A percentile compares a stretch with the other conserved stretches of the same genome.
Evolutionary conservation across 1,140 invertebrate species (phyloP).

Genomic region (Lethocerus indicus): DNA sequence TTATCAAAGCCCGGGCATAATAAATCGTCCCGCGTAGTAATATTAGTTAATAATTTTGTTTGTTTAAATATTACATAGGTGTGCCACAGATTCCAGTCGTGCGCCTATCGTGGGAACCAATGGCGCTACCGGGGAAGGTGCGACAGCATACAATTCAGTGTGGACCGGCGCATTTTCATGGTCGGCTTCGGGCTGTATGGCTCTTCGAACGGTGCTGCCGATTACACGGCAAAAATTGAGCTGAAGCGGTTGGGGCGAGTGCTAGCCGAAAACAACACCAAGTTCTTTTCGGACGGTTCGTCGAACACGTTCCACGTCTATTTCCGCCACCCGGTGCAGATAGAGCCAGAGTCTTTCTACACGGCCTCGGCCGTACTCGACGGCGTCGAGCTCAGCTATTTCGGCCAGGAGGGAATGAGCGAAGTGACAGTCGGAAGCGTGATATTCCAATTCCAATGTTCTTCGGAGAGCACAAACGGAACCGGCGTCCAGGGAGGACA

Average conservation of each 20-base stretch:
- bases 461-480: constrained; percentile 83
- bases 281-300: constrained; percentile 85
- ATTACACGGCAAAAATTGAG: constrained; percentile 82
- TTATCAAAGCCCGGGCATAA: too few species aligned
- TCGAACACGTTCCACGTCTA: constrained; percentile 88
- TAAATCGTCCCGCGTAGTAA: too few species aligned
- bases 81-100: constrained; percentile 88
- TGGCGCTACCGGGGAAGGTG: constrained; percentile 84
- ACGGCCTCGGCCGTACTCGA: constrained; percentile 79
- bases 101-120: constrained; percentile 89
- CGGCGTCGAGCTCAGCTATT: constrained; percentile 81
- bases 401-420: constrained; percentile 86
- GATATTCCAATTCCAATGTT: constrained; percentile 87
- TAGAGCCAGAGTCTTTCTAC: constrained; percentile 80
- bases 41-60: too few species aligned
- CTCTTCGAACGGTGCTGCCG: constrained; percentile 77
- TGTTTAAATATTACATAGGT: constrained; percentile 34
- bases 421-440: constrained; percentile 77
- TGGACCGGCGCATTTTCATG: constrained; percentile 81
- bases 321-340: constrained; percentile 81
- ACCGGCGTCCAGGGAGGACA: constrained; percentile 88
- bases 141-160: constrained; percentile 84
- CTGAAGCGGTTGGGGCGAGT: constrained; percentile 69
- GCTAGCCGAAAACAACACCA: constrained; percentile 74
- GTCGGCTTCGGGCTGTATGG: constrained; percentile 85